Base-by-base conservation (phyloP, 2,113 vertebrate species). In the Mirza zaza region DNA sequence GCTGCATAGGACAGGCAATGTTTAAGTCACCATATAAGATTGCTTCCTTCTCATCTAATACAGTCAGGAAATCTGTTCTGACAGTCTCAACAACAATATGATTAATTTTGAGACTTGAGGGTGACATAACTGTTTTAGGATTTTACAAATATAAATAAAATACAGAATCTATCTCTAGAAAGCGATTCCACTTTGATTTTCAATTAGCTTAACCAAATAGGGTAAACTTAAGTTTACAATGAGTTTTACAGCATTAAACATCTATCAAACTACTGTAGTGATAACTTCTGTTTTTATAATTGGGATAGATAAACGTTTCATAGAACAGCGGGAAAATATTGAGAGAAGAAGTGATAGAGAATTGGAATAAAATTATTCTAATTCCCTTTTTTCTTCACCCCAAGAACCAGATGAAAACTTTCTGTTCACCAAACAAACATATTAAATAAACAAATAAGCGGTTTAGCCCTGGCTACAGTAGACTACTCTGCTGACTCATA, bases 171-270 rank as follows among this genome's bases (percentile, higher is more conserved):
- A 92, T 59, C 93, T 97, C 25, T 63, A 95, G 34, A 92, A 81
- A 95, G 71, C 96, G 87, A 97, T 87, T 96, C 52, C 90, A 77
- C 81, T 34, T 55, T 98, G 79, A 39, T 98, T 98, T 98, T 97
- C 95, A 97, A 79, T 98, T 98, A 97, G 75, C 12, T 95, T 90
- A 97, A 97, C 98, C 92, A 95, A 97, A 97, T 84, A 96, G 68
- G 96, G 95, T 97, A 98, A 98, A 97, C 25, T 82, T 63, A 50
- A 87, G 97, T 23, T 97, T 77, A 95, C 84, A 98, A 92, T 87
- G 93, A 32, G 48, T 98, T 94, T 97, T 94, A 90, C 34, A 94
- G 76, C 10, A 21, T 96, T 20, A 36, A 97, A 97, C 84, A 89
- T 93, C 42, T 1, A 0, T 97, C 92, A 95, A 95, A 95, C 71